Evolutionary conservation across 2,113 vertebrate species (phyloP).

Genomic region (Heterochromis multidens): DNA sequence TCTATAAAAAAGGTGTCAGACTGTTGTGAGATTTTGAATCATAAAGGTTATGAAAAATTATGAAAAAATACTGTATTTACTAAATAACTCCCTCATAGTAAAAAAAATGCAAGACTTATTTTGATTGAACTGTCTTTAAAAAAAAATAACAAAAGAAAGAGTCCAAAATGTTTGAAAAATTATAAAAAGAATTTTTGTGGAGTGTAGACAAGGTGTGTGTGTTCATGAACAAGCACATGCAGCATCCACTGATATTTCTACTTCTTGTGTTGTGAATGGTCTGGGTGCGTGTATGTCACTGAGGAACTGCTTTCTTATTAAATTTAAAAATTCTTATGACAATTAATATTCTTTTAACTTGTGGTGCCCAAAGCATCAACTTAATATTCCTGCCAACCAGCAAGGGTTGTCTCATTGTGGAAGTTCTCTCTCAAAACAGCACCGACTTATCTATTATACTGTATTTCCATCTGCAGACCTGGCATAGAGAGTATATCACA

Average conservation of each 20-base stretch:
- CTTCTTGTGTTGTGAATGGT: constrained; percentile 55
- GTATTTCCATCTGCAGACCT: constrained; percentile 49
- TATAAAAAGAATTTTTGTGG: constrained; percentile 32
- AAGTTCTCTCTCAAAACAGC: constrained; percentile 45
- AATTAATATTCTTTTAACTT: constrained; percentile 55
- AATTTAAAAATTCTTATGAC: constrained; percentile 40
- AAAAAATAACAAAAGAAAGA: not conserved
- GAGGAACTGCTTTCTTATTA: constrained; percentile 56
- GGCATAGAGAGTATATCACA: constrained; percentile 44
- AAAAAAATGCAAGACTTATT: constrained; percentile 54
- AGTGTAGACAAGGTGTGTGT: constrained; percentile 19
- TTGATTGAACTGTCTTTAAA: constrained; percentile 53
- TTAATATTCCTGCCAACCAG: constrained; percentile 57
- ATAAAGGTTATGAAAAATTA: constrained; percentile 21
- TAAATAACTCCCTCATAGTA: constrained; percentile 31
- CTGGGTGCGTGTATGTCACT: constrained; percentile 35
- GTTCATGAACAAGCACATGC: constrained; percentile 61
- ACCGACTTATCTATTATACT: constrained; percentile 39
- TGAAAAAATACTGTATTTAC: constrained; percentile 39
- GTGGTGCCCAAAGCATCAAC: constrained; percentile 55
- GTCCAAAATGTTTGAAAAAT: constrained; percentile 52
- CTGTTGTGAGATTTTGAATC: constrained; percentile 29
- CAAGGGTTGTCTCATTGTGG: constrained; percentile 37
- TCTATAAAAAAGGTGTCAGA: constrained; percentile 21
- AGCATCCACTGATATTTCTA: constrained; percentile 60